Percentiles rank a stretch among this genome's conserved stretches.
These are phyloP conservation scores for Styela clava DNA, from an alignment of 23 tunicate species.

Conservation along the genomic window DNA sequence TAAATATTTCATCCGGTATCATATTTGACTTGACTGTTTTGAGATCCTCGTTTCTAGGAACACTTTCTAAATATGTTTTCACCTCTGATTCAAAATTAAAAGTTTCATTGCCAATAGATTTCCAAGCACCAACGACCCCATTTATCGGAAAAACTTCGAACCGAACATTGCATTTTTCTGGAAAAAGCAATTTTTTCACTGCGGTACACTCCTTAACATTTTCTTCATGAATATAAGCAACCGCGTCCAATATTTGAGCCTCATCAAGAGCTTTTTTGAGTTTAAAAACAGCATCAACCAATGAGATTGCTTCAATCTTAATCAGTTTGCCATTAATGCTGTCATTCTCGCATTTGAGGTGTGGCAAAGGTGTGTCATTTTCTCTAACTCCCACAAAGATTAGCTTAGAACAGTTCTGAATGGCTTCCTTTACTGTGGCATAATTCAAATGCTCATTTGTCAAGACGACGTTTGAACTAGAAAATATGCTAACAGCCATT, in stretches of 20 bases:
- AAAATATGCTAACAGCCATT: neutral
- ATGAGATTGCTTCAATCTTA: neutral
- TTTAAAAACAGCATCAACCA: constrained; percentile 4
- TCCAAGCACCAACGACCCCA: neutral
- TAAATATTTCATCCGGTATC: constrained; percentile 32
- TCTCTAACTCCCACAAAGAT: neutral
- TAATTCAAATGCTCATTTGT: neutral
- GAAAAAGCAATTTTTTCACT: neutral
- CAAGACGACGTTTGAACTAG: neutral
- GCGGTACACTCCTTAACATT: neutral
- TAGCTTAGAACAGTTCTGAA: neutral
- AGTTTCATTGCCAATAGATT: neutral
- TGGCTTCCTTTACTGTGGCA: neutral
- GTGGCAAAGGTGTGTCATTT: neutral
- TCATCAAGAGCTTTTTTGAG: neutral
- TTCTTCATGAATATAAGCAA: neutral
- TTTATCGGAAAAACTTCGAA: neutral
- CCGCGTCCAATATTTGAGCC: neutral
- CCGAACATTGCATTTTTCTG: neutral
- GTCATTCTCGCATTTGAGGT: neutral
- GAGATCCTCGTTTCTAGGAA: constrained; percentile 3
- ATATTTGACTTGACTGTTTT: constrained; percentile 28
- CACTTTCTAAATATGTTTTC: neutral
- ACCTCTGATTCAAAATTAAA: neutral
- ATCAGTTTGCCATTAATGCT: too few relatives aligned